Percentiles rank a stretch among this genome's conserved stretches.
Evolutionary conservation across 2,888 invertebrate species (phyloP).

Genomic region (Dugesia japonica): DNA sequence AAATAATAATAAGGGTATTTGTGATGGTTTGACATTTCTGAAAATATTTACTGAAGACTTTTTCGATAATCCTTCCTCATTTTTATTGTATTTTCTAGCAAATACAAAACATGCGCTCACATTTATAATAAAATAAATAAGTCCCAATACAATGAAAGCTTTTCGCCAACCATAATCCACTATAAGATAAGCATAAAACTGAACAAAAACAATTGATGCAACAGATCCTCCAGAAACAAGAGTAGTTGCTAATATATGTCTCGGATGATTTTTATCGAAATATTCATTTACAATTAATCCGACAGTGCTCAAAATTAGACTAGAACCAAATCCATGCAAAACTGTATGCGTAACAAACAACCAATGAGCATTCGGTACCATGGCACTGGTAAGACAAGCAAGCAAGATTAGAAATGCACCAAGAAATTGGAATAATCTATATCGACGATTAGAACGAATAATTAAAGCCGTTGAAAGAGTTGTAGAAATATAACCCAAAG

Average conservation of each 20-base stretch:
- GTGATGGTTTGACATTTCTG: not conserved
- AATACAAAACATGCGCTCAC: constrained; percentile 3
- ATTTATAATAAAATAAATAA: constrained; percentile 25
- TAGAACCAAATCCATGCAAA: constrained; percentile 24
- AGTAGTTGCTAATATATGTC: constrained; percentile 13
- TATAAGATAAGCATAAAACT: constrained; percentile 14
- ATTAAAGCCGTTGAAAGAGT: constrained; percentile 20
- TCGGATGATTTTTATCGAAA: constrained; percentile 21
- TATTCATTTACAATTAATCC: constrained; percentile 29
- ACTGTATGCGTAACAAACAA: constrained; percentile 26
- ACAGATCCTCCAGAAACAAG: constrained; percentile 28
- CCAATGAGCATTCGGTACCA: constrained; percentile 28
- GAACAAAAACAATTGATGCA: constrained; percentile 27
- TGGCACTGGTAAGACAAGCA: constrained; percentile 16
- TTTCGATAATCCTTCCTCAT: not conserved
- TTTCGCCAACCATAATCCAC: constrained; percentile 22
- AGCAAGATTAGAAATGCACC: constrained; percentile 10
- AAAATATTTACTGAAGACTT: not conserved
- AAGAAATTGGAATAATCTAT: constrained; percentile 25
- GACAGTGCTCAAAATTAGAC: constrained; percentile 14
- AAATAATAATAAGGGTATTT: not conserved
- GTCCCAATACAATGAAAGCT: constrained; percentile 20
- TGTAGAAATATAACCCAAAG: constrained; percentile 21
- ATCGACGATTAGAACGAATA: not conserved
- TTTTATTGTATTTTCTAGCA: constrained; percentile 21